These are phyloP conservation scores for Drosophila truncata DNA, from an alignment of 1,140 invertebrate species.

Conservation along the genomic window DNA sequence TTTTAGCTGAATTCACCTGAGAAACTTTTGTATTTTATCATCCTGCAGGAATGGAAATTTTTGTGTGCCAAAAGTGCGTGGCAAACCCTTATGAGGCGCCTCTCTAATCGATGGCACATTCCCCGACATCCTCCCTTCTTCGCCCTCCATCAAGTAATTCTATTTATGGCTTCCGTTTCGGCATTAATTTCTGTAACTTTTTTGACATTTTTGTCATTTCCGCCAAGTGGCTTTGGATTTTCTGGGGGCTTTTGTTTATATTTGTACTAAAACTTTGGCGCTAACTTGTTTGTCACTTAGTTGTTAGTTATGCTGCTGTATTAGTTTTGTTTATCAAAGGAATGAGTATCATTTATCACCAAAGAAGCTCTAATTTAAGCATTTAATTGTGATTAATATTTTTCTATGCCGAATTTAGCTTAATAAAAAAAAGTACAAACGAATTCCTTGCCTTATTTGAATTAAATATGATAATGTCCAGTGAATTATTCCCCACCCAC, in stretches of 20 bases:
- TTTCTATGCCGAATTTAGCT: neutral
- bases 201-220: constrained; percentile 62
- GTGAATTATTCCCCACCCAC: neutral
- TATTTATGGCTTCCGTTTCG: constrained; percentile 30
- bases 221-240: constrained; percentile 34
- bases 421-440: neutral
- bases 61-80: constrained; percentile 18
- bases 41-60: neutral
- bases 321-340: constrained; percentile 53
- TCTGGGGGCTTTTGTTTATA: constrained; percentile 26
- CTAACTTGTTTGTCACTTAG: constrained; percentile 39
- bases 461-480: neutral
- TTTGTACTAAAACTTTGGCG: constrained; percentile 55
- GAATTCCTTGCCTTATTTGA: neutral
- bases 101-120: constrained; percentile 8
- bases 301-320: constrained; percentile 14
- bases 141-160: neutral
- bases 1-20: neutral
- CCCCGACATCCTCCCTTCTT: neutral
- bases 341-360: constrained; percentile 11
- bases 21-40: neutral
- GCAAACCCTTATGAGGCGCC: constrained; percentile 15
- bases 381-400: constrained; percentile 2
- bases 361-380: neutral
- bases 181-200: constrained; percentile 62